Evolutionary conservation across 1,140 invertebrate genomes (phyloP).

Genomic region (Trachymyrmex septentrionalis): DNA sequence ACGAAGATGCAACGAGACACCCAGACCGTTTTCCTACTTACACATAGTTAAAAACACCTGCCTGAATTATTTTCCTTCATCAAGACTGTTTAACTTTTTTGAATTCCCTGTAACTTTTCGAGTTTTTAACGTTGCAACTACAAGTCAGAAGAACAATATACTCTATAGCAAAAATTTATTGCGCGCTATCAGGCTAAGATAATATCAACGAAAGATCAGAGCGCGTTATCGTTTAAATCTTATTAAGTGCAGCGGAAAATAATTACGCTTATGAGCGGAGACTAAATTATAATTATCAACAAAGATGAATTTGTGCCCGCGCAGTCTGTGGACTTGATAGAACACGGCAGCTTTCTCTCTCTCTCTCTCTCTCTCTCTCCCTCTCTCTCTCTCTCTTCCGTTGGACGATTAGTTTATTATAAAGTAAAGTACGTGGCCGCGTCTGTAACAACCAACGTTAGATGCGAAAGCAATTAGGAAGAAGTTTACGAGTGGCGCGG

Average conservation of each 20-base stretch:
- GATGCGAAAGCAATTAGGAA: slow-evolving; percentile 62
- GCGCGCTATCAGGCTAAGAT: background rate
- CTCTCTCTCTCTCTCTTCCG: background rate
- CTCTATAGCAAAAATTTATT: slow-evolving; percentile 2
- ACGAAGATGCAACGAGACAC: slow-evolving; percentile 7
- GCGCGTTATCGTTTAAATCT: background rate
- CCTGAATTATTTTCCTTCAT: slow-evolving; percentile 17
- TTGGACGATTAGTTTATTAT: slow-evolving; percentile 31
- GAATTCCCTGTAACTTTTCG: background rate
- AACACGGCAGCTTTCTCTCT: background rate
- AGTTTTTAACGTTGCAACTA: background rate
- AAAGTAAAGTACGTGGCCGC: slow-evolving; percentile 28
- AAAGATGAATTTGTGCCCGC: background rate
- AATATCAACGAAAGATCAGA: background rate
- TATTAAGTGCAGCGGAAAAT: background rate
- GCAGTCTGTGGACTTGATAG: background rate
- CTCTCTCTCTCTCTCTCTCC: no score
- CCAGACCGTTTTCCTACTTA: background rate
- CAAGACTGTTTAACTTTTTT: slow-evolving; percentile 13
- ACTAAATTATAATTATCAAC: background rate
- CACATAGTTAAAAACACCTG: slow-evolving; percentile 11
- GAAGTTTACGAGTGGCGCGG: slow-evolving; percentile 42
- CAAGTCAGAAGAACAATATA: background rate
- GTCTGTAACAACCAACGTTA: slow-evolving; percentile 40
- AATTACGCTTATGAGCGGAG: slow-evolving; percentile 2